Base-by-base conservation (phyloP, 2,113 vertebrate species). In the Anoplopoma fimbria region DNA sequence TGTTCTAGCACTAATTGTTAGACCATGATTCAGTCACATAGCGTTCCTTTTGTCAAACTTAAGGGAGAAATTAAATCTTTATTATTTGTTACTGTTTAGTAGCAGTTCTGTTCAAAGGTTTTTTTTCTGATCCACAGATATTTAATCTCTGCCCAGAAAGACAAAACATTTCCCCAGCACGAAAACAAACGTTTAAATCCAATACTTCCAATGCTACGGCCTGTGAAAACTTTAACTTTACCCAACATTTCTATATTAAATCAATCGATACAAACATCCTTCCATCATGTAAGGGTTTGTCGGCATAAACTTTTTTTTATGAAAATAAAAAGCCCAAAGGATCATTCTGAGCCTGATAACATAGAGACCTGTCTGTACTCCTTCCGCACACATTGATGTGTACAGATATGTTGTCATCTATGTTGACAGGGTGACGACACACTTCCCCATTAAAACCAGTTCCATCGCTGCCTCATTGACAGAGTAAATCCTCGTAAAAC, bases 361-460 rank as follows among this genome's bases (percentile, higher is more conserved):
- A 21, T n/a, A n/a, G 13, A 55, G 19, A 55, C 21, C 47, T 19
- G 71, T 23, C 15, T 36, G 29, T 1, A 33, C 51, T 9, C 31
- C 58, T 29, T 29, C 6, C n/a, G 21, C 12, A 70, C 27, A 42
- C 45, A 45, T 6, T 19, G 21, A 31, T 1, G 67, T 74, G 40
- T 49, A 5, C 3, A 27, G 53, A 57, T 57, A 14, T 57, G 53
- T 14, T 0, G n/a, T 25, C 23, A 13, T 57, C n/a, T 10, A 5
- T 14, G 53, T 25, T 14, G 53, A 8, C 42, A 45, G 4, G 42
- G 45, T 19, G 42, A 69, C 17, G 21, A 53, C 76, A 60, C 61
- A 19, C 31, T 64, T 61, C 36, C 17, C 55, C 80, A 71, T 61
- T 27, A 69, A 74, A 88, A 7, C 27, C 77, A 45, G 6, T 6